phyloP scores from a whole-genome alignment of 1,140 invertebrate genomes.

The Hyphantria cunea region DNA sequence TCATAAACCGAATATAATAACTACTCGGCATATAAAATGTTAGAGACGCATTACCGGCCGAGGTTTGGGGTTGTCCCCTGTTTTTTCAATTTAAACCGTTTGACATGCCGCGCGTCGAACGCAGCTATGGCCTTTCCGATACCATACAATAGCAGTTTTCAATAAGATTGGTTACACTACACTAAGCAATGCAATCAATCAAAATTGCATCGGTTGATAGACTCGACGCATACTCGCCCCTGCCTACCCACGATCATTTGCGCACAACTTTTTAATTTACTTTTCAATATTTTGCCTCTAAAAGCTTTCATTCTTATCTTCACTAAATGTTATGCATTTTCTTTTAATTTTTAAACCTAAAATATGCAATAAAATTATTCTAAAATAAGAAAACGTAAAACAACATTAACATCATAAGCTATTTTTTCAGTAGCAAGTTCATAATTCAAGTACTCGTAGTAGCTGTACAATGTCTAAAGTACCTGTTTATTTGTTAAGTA shows the following conservation, averaged over 20 bases:
- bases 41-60: slow-evolving; percentile 54
- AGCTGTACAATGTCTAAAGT: too few relatives aligned
- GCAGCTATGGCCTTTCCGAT: slow-evolving; percentile 72
- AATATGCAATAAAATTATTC: too few relatives aligned
- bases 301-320: too few relatives aligned
- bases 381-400: too few relatives aligned
- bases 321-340: too few relatives aligned
- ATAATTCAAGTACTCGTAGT: too few relatives aligned
- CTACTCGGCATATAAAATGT: slow-evolving; percentile 67
- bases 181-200: slow-evolving; percentile 81
- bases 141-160: slow-evolving; percentile 74
- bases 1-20: too few relatives aligned
- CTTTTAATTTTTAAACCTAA: too few relatives aligned
- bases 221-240: slow-evolving; percentile 52
- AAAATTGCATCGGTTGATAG: slow-evolving; percentile 77
- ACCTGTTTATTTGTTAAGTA: too few relatives aligned
- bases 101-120: slow-evolving; percentile 72
- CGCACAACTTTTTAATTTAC: slow-evolving; percentile 19
- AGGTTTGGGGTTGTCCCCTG: slow-evolving; percentile 74
- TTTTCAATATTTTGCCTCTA: slow-evolving; percentile 19
- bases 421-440: too few relatives aligned
- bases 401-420: too few relatives aligned
- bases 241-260: slow-evolving; percentile 42
- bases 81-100: slow-evolving; percentile 81
- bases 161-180: slow-evolving; percentile 81